phyloP scores from a whole-genome alignment of 1,140 invertebrate genomes.

The Tetragnatha versicolor region DNA sequence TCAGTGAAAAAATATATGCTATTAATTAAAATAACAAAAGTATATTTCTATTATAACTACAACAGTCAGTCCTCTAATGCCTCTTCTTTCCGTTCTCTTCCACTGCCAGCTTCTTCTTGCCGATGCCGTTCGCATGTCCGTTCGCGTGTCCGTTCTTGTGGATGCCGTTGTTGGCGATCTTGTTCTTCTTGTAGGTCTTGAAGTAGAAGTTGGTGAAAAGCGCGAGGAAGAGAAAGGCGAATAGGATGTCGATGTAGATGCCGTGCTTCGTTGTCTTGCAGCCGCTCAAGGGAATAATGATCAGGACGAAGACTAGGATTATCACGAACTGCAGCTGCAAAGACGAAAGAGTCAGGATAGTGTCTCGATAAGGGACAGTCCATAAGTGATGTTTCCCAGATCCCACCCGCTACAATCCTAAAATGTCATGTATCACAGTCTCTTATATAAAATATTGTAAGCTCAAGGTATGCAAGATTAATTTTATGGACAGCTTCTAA shows the following conservation, averaged over 20 bases:
- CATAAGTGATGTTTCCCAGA: too few relatives aligned
- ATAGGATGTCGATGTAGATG: slow-evolving; percentile 70
- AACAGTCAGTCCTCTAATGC: too few relatives aligned
- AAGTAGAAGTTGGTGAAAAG: slow-evolving; percentile 93
- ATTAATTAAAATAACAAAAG: too few relatives aligned
- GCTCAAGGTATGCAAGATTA: too few relatives aligned
- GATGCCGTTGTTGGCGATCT: not conserved
- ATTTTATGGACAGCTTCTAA: too few relatives aligned
- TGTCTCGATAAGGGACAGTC: too few relatives aligned
- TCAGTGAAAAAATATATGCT: too few relatives aligned
- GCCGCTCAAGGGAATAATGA: slow-evolving; percentile 87
- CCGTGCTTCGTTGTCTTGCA: slow-evolving; percentile 70
- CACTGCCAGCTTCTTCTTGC: not conserved
- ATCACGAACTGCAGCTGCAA: slow-evolving; percentile 81
- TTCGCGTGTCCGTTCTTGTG: not conserved
- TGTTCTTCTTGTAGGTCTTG: slow-evolving; percentile 71
- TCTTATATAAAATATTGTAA: too few relatives aligned
- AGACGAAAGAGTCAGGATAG: too few relatives aligned
- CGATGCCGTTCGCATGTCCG: not conserved
- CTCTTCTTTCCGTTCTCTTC: not conserved
- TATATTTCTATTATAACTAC: too few relatives aligned
- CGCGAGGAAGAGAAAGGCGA: slow-evolving; percentile 90
- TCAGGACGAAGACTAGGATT: slow-evolving; percentile 78
- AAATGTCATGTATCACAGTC: too few relatives aligned
- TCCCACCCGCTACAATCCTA: too few relatives aligned